Evolutionary conservation across 2,113 vertebrate genomes (phyloP), one percentile per base, ranked within the genome.

Genomic region (Chitala chitala): DNA sequence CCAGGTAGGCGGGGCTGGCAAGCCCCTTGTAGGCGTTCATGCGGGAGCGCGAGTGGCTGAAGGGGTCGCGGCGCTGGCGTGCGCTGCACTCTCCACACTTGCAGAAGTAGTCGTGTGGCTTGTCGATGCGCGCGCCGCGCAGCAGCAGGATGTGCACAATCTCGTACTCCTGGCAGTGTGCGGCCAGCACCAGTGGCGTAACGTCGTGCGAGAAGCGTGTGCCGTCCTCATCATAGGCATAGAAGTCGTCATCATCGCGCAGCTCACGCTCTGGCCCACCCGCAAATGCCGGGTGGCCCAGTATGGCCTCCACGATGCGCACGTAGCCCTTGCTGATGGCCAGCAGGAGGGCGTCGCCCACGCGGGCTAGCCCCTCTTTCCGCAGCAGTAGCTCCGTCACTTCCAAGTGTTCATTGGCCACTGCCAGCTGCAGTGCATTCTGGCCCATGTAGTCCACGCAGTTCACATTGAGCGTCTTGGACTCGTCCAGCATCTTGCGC

Each of bases 381-480:
- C 96, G 96, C 22, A 98, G 90, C 36, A 98, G 92, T 80, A 98
- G 90, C 86, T 98, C 96, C 0, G 95, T 98, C 74, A 98, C 96
- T 75, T 98, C 96, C 72, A 98, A 85, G 75, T 98, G 96, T 78
- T 98, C 96, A 0, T 98, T 98, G 3, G 94, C 96, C 12, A 98
- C 96, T 0, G 96, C 96, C 59, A 98, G 78, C 85, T 98, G 96
- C 80, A 98, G 82, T 1, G 96, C 91, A 0, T 98, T 98, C 81
- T 98, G 96, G 59, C 96, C 96, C 96, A 98, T 98, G 81, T 98
- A 98, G 87, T 98, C 96, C 1, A 98, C 96, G 0, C 94, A 96
- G 65, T 98, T 98, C 70, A 94, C 94, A 85, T 98, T 98, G 65
- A 98, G 92, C 0, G 96, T 98, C 86, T 96, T 94, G 84, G 95